These are phyloP conservation scores for Epicauta chinensis DNA, from an alignment of 1,140 invertebrate species.

Conservation along the genomic window DNA sequence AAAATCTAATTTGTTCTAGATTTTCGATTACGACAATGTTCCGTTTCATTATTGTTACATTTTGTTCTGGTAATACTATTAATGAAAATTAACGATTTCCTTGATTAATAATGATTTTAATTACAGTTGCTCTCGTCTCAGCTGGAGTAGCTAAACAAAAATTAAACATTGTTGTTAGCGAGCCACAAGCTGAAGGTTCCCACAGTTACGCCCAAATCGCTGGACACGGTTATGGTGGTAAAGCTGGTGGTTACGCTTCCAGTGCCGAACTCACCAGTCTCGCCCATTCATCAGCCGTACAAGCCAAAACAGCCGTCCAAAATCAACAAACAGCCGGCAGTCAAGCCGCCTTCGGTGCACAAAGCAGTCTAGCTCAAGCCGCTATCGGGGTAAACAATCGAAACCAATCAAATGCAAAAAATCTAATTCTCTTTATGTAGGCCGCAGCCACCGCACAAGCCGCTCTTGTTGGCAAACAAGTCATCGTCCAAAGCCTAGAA, in stretches of 20 bases:
- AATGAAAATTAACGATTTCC: not conserved
- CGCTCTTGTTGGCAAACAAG: slow-evolving; percentile 31
- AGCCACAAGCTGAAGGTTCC: slow-evolving; percentile 10
- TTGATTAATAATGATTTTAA: not conserved
- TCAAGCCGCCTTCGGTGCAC: slow-evolving; percentile 30
- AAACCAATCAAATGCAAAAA: not conserved
- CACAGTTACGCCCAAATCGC: not conserved
- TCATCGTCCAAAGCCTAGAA: slow-evolving; percentile 24
- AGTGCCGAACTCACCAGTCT: slow-evolving; percentile 29
- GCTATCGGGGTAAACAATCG: slow-evolving; percentile 27
- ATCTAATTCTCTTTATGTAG: not conserved
- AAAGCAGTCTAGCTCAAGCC: slow-evolving; percentile 27
- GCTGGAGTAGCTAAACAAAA: slow-evolving; percentile 5
- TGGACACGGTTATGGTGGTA: not conserved
- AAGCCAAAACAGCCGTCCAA: slow-evolving; percentile 30
- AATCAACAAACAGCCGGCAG: slow-evolving; percentile 30
- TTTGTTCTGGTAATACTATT: slow-evolving; percentile 10
- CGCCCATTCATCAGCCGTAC: slow-evolving; percentile 27
- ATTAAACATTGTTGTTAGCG: slow-evolving; percentile 9
- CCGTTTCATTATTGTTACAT: slow-evolving; percentile 9
- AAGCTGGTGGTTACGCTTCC: slow-evolving; percentile 7
- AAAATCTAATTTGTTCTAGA: no score
- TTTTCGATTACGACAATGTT: slow-evolving; percentile 7
- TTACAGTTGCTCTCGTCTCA: slow-evolving; percentile 9
- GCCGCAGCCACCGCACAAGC: slow-evolving; percentile 32